Evolutionary conservation across 1,140 invertebrate genomes (phyloP).

Genomic region (Belonocnema kinseyi): DNA sequence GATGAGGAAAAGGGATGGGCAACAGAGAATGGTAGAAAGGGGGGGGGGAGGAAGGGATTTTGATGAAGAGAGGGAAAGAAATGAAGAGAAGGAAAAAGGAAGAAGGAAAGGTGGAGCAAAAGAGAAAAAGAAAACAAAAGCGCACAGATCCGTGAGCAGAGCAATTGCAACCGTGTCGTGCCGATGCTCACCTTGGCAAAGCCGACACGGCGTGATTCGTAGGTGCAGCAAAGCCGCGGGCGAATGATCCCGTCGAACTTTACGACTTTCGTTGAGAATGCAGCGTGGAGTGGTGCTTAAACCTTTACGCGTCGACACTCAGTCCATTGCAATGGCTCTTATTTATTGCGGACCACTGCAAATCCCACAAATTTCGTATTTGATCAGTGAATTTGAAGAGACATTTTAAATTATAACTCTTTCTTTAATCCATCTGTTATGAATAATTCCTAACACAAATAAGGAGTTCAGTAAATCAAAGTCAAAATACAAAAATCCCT

Average conservation of each 20-base stretch:
- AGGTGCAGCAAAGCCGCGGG: slow-evolving; percentile 9
- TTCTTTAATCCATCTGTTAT: no score
- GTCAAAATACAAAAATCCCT: no score
- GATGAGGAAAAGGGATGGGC: no score
- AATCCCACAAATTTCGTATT: background rate
- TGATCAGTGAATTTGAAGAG: no score
- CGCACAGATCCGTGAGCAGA: background rate
- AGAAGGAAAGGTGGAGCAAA: background rate
- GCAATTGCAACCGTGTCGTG: slow-evolving; percentile 22
- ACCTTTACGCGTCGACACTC: slow-evolving; percentile 11
- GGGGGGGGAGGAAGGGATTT: background rate
- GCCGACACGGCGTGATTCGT: background rate
- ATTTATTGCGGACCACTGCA: slow-evolving; percentile 3
- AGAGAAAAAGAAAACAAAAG: background rate
- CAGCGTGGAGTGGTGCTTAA: background rate
- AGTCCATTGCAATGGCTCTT: background rate
- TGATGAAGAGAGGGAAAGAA: slow-evolving; percentile 7
- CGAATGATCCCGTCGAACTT: slow-evolving; percentile 22
- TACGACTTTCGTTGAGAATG: slow-evolving; percentile 18
- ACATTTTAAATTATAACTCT: no score
- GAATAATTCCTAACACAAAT: no score
- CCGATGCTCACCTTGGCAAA: background rate
- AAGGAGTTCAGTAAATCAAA: no score
- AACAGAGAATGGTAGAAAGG: no score
- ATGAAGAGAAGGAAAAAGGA: background rate